Evolutionary conservation across 2,888 invertebrate genomes (phyloP).

Genomic region (Gnatocerus cornutus): DNA sequence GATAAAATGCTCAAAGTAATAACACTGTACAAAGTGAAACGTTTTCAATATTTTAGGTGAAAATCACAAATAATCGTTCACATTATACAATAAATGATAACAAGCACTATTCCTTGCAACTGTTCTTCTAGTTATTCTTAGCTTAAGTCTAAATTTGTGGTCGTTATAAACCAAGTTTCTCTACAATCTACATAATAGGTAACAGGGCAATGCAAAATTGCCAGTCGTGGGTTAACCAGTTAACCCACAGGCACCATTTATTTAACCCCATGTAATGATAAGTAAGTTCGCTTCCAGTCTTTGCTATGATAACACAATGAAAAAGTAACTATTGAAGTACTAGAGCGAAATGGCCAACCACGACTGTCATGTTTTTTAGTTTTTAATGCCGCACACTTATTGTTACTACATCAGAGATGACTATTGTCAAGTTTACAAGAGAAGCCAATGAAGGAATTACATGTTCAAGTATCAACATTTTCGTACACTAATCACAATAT

Average conservation of each 20-base stretch:
- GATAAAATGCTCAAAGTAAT: constrained; percentile 55
- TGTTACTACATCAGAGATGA: constrained; percentile 37
- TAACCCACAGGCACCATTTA: constrained; percentile 50
- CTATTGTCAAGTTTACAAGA: constrained; percentile 52
- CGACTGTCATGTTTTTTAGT: constrained; percentile 6
- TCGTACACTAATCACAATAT: constrained; percentile 48
- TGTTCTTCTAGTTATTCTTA: constrained; percentile 29
- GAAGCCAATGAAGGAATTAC: constrained; percentile 45
- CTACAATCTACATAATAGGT: constrained; percentile 49
- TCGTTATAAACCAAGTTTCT: constrained; percentile 37
- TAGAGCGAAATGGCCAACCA: constrained; percentile 7
- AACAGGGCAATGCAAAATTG: constrained; percentile 40
- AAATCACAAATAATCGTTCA: constrained; percentile 28
- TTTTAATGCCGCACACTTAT: constrained; percentile 31
- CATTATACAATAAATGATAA: constrained; percentile 9
- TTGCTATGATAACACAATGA: constrained; percentile 20
- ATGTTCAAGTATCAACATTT: constrained; percentile 40
- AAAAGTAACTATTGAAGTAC: constrained; percentile 9
- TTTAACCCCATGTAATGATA: constrained; percentile 31
- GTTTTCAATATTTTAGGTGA: constrained; percentile 25
- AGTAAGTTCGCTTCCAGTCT: constrained; percentile 15
- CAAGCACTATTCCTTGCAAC: constrained; percentile 51
- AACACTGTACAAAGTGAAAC: constrained; percentile 58
- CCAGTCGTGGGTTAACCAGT: constrained; percentile 35
- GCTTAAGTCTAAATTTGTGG: constrained; percentile 20